These are phyloP conservation scores for Ceyx melanurus DNA, from an alignment of 2,113 vertebrate genomes.

Conservation along the genomic window DNA sequence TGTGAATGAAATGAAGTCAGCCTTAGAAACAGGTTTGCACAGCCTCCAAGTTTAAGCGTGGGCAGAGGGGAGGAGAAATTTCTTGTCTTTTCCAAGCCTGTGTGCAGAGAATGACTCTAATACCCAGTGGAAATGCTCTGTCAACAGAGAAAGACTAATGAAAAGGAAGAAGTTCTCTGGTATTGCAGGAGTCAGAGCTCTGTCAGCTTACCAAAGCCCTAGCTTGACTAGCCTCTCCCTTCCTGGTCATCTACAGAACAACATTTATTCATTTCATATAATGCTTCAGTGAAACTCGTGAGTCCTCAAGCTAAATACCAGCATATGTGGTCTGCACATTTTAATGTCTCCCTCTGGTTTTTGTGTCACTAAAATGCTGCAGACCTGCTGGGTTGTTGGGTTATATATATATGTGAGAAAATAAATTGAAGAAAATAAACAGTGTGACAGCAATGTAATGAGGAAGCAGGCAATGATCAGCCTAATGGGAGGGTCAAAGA, in stretches of 20 bases:
- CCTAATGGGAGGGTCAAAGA: neutral
- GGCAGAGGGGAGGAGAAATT: neutral
- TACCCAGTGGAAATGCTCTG: neutral
- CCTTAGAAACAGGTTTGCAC: neutral
- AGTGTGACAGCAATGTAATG: neutral
- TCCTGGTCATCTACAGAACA: neutral
- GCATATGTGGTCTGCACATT: neutral
- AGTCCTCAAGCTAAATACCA: neutral
- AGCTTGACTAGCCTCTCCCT: neutral
- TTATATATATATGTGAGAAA: neutral
- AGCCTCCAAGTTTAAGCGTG: neutral
- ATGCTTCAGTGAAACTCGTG: neutral
- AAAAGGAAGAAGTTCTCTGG: neutral
- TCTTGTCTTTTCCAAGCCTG: neutral
- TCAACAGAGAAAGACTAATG: neutral
- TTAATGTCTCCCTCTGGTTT: constrained; percentile 10
- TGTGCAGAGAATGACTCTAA: neutral
- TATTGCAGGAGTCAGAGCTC: neutral
- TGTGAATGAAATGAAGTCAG: neutral
- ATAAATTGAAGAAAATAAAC: constrained; percentile 24
- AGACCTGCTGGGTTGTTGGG: neutral
- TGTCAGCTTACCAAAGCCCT: neutral
- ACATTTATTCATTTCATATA: neutral
- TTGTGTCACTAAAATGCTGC: neutral
- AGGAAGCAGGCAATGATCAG: neutral